phyloP scores from a whole-genome alignment of 1,140 invertebrate genomes.

The Cydia pomonella region DNA sequence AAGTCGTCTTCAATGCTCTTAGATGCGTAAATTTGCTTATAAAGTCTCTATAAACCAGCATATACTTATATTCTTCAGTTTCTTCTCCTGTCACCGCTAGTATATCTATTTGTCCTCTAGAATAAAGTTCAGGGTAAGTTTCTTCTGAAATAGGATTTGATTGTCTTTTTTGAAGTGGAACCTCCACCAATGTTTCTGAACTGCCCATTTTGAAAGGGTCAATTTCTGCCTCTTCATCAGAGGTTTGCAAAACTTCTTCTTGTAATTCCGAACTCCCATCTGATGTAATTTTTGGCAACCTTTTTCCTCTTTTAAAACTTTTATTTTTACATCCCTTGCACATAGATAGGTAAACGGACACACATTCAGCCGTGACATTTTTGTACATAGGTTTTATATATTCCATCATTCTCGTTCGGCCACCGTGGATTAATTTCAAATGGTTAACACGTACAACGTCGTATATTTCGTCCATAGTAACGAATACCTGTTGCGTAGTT shows the following conservation, averaged over 20 bases:
- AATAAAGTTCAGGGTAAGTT: conserved; percentile 52
- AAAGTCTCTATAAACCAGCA: conserved; percentile 57
- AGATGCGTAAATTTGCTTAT: conserved; percentile 55
- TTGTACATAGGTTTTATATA: conserved; percentile 52
- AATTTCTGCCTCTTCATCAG: background rate
- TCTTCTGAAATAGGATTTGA: conserved; percentile 14
- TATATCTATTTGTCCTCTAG: conserved; percentile 56
- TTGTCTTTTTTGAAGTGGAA: background rate
- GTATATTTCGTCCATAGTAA: conserved; percentile 53
- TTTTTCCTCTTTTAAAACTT: conserved; percentile 32
- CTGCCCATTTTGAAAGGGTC: background rate
- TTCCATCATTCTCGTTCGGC: conserved; percentile 49
- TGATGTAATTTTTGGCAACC: background rate
- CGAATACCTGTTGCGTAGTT: conserved; percentile 45
- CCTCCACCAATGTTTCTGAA: background rate
- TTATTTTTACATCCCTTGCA: conserved; percentile 51
- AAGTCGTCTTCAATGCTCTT: conserved; percentile 49
- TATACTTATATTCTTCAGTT: conserved; percentile 51
- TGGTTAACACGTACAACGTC: conserved; percentile 54
- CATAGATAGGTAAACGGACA: conserved; percentile 53
- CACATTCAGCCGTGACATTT: conserved; percentile 52
- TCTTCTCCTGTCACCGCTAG: conserved; percentile 46
- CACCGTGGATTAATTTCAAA: conserved; percentile 52
- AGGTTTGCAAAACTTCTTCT: background rate
- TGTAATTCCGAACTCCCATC: background rate